A percentile compares a stretch with the other conserved stretches of the same genome.
These are phyloP conservation scores for Eleutherodactylus coqui DNA, from an alignment of 2,797 vertebrate species.

Conservation along the genomic window DNA sequence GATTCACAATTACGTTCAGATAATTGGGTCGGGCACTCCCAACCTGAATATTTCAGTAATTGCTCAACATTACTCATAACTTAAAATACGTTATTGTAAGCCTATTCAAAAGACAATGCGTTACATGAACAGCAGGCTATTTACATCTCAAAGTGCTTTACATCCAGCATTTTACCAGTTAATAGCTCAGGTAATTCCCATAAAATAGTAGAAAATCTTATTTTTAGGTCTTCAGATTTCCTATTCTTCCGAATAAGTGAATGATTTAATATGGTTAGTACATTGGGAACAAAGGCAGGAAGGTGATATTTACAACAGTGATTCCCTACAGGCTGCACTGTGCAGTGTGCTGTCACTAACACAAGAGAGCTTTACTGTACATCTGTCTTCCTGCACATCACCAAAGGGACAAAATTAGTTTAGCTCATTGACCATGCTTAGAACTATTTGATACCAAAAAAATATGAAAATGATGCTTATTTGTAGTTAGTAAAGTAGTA, in stretches of 20 bases:
- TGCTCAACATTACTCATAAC: too few relatives aligned
- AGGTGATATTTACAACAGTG: slow-evolving; percentile 53
- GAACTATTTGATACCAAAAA: neutral
- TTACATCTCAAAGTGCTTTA: too few relatives aligned
- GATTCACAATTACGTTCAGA: too few relatives aligned
- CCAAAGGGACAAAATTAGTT: slow-evolving; percentile 36
- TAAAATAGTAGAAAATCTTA: neutral
- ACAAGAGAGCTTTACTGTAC: slow-evolving; percentile 18
- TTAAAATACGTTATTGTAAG: too few relatives aligned
- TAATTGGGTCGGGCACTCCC: too few relatives aligned
- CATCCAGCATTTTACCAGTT: neutral
- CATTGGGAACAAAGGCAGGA: slow-evolving; percentile 58
- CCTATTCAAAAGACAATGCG: too few relatives aligned
- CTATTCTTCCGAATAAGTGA: slow-evolving; percentile 25
- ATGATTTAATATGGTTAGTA: slow-evolving; percentile 53
- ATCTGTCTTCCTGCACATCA: slow-evolving; percentile 50
- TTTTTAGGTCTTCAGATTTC: slow-evolving; percentile 16
- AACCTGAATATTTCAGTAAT: too few relatives aligned
- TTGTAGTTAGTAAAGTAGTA: neutral
- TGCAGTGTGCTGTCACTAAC: slow-evolving; percentile 38
- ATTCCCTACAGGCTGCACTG: slow-evolving; percentile 51
- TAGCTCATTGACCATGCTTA: neutral
- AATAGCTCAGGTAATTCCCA: neutral
- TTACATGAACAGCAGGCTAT: too few relatives aligned
- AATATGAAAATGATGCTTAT: neutral